Base-by-base conservation (phyloP, 2,113 vertebrate genomes). In the Eublepharis macularius region DNA sequence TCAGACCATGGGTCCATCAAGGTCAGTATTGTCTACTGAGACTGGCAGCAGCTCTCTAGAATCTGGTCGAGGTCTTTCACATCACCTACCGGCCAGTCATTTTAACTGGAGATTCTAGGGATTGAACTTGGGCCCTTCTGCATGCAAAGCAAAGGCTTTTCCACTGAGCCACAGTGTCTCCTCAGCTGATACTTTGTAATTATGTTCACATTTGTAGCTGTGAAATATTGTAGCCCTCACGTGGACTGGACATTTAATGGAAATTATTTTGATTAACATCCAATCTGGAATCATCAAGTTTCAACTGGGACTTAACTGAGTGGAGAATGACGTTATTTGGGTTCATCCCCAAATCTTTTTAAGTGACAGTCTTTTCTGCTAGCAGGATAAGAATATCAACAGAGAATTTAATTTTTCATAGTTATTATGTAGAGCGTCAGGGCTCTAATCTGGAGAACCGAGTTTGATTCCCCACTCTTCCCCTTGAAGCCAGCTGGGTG, bases 321-420 rank as follows among this genome's bases (percentile, higher is more conserved):
- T 0, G 0, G 0, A 80, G 88, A 65, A 68, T 19, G 51, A 17
- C 70, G 45, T n/a, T 16, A 11, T 19, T 68, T 5, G 1, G 1
- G 1, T 83, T 47, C n/a, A 77, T 75, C 39, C 19, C 12, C 82
- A 45, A 32, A 85, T 87, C 79, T 47, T 1, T 19, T 63, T 74
- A 84, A 2, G 75, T 11, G 41, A 63, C 21, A 6, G 5, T 45
- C 54, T 29, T 83, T 83, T 90, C 63, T 78, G 4, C 43, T 41
- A 87, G 14, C 43, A 68, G 83, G 86, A 65, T 0, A 1, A 26
- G 54, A 84, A 72, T n/a, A 82, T 6, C 43, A 39, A 29, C 66
- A 43, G 66, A 83, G 39, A 36, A 45, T 39, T 82, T n/a, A 84
- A 90, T 78, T 82, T 43, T 86, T 69, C 86, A 29, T 6, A 68